Conservation (phyloP, 2,797 vertebrate species). For the Characodon lateralis region DNA sequence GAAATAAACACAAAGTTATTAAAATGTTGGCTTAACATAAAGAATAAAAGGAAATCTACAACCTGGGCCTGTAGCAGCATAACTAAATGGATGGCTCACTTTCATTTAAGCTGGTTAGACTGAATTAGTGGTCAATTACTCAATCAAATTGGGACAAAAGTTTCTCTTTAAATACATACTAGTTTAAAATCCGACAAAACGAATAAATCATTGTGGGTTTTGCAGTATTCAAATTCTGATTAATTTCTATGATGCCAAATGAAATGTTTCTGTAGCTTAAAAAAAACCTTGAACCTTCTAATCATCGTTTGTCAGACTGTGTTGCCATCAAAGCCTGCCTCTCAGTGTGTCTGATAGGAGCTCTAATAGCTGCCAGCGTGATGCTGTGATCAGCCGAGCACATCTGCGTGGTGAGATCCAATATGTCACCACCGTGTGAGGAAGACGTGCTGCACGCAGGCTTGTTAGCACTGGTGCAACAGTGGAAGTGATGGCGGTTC, state of each 20-base stretch:
- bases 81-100: not conserved
- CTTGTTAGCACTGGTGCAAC: not conserved
- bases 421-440: conserved; percentile 56
- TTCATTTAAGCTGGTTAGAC: not conserved
- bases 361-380: conserved; percentile 72
- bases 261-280: not conserved
- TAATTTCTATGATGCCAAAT: not conserved
- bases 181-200: not conserved
- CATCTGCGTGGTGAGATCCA: conserved; percentile 69
- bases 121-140: not conserved
- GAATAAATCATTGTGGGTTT: not conserved
- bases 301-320: not conserved
- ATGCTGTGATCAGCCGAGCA: conserved; percentile 67
- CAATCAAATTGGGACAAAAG: not conserved
- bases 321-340: not conserved
- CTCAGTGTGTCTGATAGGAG: conserved; percentile 63
- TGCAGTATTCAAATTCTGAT: not conserved
- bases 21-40: not conserved
- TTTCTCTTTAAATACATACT: not conserved
- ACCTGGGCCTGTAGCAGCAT: not conserved
- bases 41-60: not conserved
- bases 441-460: not conserved
- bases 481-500: not conserved
- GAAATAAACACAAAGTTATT: too few species aligned
- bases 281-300: not conserved